Base-by-base conservation (phyloP, 2,888 invertebrate species). In the Furcula furcula region DNA sequence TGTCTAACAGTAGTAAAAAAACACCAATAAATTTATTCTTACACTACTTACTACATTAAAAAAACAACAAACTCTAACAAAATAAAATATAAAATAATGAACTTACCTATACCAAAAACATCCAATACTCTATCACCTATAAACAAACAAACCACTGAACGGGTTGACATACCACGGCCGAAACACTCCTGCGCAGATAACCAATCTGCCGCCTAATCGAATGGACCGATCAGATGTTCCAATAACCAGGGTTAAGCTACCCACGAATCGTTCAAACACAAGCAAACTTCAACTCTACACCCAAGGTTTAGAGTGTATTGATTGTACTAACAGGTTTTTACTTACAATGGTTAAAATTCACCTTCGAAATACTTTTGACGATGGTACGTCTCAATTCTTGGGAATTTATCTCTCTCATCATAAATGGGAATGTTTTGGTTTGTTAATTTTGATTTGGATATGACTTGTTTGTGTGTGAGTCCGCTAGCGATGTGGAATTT, bases 361-460 rank as follows among this genome's bases (percentile, higher is more conserved):
- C 71, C 64, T 60, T 68, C 68, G 59, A 65, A 75, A 80, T 81
- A 74, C 77, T 71, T 57, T 65, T 73, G 76, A 73, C 67, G 73
- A 71, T 68, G 65, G 54, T 64, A 82, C 76, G 76, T 75, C 81
- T 85, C 83, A 83, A 85, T 85, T 70, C 76, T 63, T 69, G 67
- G 58, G 68, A 56, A 55, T 56, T 76, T 75, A 77, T 78, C 73
- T 78, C 73, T 78, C 62, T 58, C 63, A 70, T 76, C 72, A 72
- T 70, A 67, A 61, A 53, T 52, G 41, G 44, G 32, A 31, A 46
- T 52, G 46, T 49, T 54, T 52, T 50, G 48, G 44, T 43, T 55
- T 39, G 48, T 54, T 52, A 49, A 50, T 54, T 58, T 47, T 46
- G 44, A 60, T 52, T 53, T 56, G 48, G 44, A 44, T 42, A 44